phyloP scores from a whole-genome alignment of 2,888 invertebrate species.

The Polia nebulosa region DNA sequence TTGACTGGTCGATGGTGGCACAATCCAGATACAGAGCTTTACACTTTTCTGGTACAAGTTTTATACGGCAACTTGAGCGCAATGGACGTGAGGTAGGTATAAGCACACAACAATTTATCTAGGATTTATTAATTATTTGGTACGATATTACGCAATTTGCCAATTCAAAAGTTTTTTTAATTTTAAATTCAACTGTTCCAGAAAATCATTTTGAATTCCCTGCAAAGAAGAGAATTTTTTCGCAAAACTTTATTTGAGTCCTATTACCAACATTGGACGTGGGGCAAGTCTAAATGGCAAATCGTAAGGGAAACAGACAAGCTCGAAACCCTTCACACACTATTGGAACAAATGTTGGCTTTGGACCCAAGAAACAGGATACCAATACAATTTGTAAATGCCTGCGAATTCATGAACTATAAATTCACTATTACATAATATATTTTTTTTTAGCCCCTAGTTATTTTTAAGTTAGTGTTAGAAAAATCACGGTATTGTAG shows the following conservation, averaged over 20 bases:
- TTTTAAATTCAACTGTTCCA: too few species aligned
- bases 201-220: conserved; percentile 40
- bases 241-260: conserved; percentile 44
- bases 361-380: conserved; percentile 74
- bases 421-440: conserved; percentile 1
- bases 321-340: conserved; percentile 55
- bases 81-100: conserved; percentile 59
- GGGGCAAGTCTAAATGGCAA: conserved; percentile 21
- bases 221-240: conserved; percentile 60
- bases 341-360: conserved; percentile 77
- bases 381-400: conserved; percentile 74
- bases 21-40: conserved; percentile 55
- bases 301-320: conserved; percentile 60
- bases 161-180: neutral
- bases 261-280: conserved; percentile 53
- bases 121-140: neutral
- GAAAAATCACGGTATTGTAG: neutral
- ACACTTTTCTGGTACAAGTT: conserved; percentile 70
- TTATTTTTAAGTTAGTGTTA: conserved; percentile 6
- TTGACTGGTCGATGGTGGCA: conserved; percentile 73
- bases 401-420: conserved; percentile 72
- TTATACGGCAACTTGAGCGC: conserved; percentile 57
- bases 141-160: neutral
- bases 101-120: neutral
- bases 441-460: conserved; percentile 2